Base-by-base conservation (phyloP, 2,888 invertebrate genomes). In the Platynereis dumerilii region DNA sequence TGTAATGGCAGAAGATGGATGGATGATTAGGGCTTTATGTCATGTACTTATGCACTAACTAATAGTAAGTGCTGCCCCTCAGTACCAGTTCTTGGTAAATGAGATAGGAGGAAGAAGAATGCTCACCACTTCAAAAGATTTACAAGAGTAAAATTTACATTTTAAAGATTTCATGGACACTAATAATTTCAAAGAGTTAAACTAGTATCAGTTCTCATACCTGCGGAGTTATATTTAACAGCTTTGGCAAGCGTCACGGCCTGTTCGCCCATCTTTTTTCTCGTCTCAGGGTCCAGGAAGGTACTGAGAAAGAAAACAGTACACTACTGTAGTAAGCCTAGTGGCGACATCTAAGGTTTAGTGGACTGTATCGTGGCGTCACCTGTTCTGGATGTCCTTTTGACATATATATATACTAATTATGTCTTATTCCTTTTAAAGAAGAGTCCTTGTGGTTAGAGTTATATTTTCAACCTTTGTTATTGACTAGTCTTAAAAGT, bases 1-100 rank as follows among this genome's bases (percentile, higher is more conserved):
- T 53, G 89, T 90, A 12, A 87, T 89, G 59, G 86, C 86, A 79
- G 90, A 90, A 5, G 87, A n/a, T n/a, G n/a, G n/a, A n/a, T n/a
- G n/a, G n/a, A n/a, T n/a, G n/a, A n/a, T n/a, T n/a, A n/a, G n/a
- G n/a, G n/a, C n/a, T n/a, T n/a, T n/a, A n/a, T n/a, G n/a, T n/a
- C n/a, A n/a, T n/a, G n/a, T n/a, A n/a, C 86, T 24, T 89, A 86
- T 66, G 87, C 86, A 74, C 86, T 85, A 42, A 89, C 88, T 26
- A 89, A 78, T 7, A 85, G 80, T 2, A 88, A 85, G 2, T 89
- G 88, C 80, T 90, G 89, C 66, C 87, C 86, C 17, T 89, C 88
- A 89, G 90, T 89, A 5, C 85, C 85, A 74, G 81, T 76, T 62
- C 89, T 79, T 59, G 87, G 88, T 34, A 83, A 84, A 24, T 85